Evolutionary conservation across 2,797 vertebrate species (phyloP), one percentile per base, ranked within the genome.

Genomic region (Holocentrus rufus): DNA sequence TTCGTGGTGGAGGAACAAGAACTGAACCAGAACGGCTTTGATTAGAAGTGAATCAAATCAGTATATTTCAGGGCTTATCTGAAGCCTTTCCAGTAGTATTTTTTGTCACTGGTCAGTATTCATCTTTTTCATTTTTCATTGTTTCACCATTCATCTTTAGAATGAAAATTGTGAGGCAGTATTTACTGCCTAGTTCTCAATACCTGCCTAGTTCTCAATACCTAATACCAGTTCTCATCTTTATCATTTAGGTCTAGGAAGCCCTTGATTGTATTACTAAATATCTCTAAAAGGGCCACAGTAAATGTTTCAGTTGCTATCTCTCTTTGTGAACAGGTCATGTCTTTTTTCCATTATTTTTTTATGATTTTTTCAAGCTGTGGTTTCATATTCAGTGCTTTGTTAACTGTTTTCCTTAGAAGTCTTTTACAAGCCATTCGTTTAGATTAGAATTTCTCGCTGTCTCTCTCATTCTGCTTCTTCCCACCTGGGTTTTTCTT

Each of bases 401-500:
- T 22, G 9, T 30, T 17, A 15, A 15, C 13, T 15, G 13, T 15
- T 15, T 2, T 44, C 14, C 13, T 44, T 44, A 14, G 13, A 3
- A 42, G 39, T 36, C 34, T n/a, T n/a, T n/a, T n/a, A n/a, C 39
- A 44, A 44, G 4, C n/a, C 8, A 44, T 31, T 17, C n/a, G 52
- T 20, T 36, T 22, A 0, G 42, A 59, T 66, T 46, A 22, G 11
- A 27, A 52, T 54, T 56, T 59, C 20, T 60, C 50, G 30, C 18
- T 18, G 56, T 57, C 67, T 74, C 54, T 69, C 36, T 65, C 17
- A n/a, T 46, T 61, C 56, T 61, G 31, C 69, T 63, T 60, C 50
- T 78, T 74, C 50, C 84, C 82, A 88, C 80, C 64, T 83, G 67
- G 81, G 68, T 65, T 55, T 72, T 70, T 62, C 68, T 75, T 76